phyloP scores from a whole-genome alignment of 2,113 vertebrate species.

The Callipepla californica region DNA sequence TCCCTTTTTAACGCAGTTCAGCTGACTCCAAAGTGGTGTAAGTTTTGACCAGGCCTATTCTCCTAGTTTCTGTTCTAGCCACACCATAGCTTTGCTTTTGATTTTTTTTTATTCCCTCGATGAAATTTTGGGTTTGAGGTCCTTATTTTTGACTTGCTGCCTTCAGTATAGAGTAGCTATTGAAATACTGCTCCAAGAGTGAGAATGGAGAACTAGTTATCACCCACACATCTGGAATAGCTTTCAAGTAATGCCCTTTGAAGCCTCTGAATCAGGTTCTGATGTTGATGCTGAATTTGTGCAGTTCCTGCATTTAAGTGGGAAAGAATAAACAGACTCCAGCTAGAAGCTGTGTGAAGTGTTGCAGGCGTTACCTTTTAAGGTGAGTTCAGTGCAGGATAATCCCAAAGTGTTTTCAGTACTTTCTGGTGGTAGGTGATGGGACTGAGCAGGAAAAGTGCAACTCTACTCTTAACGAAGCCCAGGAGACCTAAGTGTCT shows the following conservation, averaged over 20 bases:
- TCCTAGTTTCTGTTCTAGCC: background rate
- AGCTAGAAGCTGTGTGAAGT: background rate
- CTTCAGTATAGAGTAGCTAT: background rate
- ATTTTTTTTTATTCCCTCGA: background rate
- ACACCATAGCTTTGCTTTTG: background rate
- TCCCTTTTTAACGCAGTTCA: background rate
- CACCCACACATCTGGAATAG: background rate
- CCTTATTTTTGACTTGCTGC: background rate
- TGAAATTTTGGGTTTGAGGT: background rate
- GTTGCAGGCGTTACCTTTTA: background rate
- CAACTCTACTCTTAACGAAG: background rate
- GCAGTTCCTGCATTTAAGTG: background rate
- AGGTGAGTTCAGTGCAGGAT: background rate
- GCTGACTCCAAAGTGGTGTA: background rate
- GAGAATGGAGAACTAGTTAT: constrained; percentile 9
- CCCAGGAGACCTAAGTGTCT: background rate
- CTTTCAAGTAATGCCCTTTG: background rate
- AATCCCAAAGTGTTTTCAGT: background rate
- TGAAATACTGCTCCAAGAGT: background rate
- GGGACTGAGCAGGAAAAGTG: background rate
- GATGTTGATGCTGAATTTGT: background rate
- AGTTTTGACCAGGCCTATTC: background rate
- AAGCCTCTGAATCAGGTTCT: constrained; percentile 25
- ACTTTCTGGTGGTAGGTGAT: background rate
- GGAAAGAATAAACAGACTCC: background rate